Evolutionary conservation across 2,888 invertebrate species (phyloP).

Genomic region (Operophtera brumata): DNA sequence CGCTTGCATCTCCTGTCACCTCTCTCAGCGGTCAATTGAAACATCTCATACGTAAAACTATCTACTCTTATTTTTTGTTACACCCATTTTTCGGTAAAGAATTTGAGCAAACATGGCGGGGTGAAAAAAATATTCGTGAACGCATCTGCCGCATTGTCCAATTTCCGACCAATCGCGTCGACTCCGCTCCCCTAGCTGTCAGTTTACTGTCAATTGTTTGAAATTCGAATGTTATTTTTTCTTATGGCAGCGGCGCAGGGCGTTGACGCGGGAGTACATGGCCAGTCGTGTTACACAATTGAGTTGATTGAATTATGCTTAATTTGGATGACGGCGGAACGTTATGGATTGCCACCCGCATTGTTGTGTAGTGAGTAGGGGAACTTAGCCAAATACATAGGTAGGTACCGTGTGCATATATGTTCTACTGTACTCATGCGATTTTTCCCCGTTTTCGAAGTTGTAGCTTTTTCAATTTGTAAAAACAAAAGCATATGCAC

Average conservation of each 20-base stretch:
- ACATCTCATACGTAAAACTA: constrained; percentile 41
- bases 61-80: constrained; percentile 40
- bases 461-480: no score
- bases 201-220: constrained; percentile 69
- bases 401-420: no score
- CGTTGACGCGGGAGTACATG: constrained; percentile 72
- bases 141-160: constrained; percentile 79
- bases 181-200: constrained; percentile 77
- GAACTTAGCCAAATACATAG: constrained; percentile 7
- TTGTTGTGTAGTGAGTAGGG: constrained; percentile 60
- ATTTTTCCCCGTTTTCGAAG: no score
- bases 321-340: constrained; percentile 59
- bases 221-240: constrained; percentile 70
- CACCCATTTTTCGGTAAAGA: constrained; percentile 62
- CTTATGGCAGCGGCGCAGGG: constrained; percentile 55
- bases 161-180: constrained; percentile 69
- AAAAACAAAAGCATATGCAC: no score
- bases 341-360: constrained; percentile 76
- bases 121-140: constrained; percentile 51
- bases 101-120: constrained; percentile 75
- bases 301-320: constrained; percentile 77
- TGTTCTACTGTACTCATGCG: no score
- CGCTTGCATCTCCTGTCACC: constrained; percentile 62
- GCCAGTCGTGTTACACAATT: constrained; percentile 73
- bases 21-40: constrained; percentile 61